Base-by-base conservation (phyloP, 2,888 invertebrate species). In the Lepetodrilus schrolli region DNA sequence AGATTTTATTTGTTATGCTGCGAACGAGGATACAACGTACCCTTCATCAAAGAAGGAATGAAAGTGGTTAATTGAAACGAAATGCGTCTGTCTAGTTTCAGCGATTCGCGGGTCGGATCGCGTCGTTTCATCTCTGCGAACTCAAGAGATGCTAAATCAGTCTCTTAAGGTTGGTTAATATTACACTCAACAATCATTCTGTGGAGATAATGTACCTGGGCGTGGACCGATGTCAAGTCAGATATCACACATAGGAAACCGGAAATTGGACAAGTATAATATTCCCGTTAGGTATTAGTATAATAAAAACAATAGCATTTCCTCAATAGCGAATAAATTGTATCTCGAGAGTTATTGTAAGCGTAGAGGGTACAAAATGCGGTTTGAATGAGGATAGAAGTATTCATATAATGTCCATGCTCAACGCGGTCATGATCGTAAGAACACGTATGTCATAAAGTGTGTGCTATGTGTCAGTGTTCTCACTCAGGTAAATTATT, bases 131-230 rank as follows among this genome's bases (percentile, higher is more conserved):
- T 58, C 58, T 58, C 17, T 58, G 58, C 5, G 30, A 30, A 58
- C 34, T 58, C 17, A 26, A 30, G 30, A 58, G 13, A 30, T 26
- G 17, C 34, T 10, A 58, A 23, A 26, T 13, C 58, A 58, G 17
- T 34, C 58, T 58, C 30, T 58, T n/a, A 30, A 34, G 10, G 30
- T 8, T 26, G 30, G 58, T 23, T 58, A 26, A 34, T 30, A 30
- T 58, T 58, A 58, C 58, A 30, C 58, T 58, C 58, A 58, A 58
- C 58, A 58, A 58, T 58, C 26, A 58, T 58, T 58, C n/a, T 58
- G 30, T 26, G 58, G 26, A 58, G 34, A 58, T 58, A 30, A 58
- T 58, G 26, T 58, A 58, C 30, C 17, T 58, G 58, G 58, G 58
- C 58, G 58, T 58, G 58, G n/a, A 58, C 30, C 58, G 58, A 58